Conservation (phyloP, 1,140 invertebrate species). For the Polyergus mexicanus region DNA sequence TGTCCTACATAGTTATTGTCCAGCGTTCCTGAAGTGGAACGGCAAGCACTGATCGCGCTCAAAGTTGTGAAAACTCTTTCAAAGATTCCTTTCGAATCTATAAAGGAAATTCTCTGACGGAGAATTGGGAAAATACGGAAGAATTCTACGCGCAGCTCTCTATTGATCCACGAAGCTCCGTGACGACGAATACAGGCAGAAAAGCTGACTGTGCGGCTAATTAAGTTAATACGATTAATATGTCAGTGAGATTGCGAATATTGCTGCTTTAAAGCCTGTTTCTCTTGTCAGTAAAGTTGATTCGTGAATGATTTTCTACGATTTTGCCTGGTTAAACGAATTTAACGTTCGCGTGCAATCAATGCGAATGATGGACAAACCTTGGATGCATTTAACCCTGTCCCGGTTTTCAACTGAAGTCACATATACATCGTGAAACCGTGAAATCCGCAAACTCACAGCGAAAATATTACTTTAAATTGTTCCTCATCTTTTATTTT, state of each 20-base stretch:
- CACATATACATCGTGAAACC: not conserved
- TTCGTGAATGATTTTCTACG: conserved; percentile 23
- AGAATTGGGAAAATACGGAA: conserved; percentile 37
- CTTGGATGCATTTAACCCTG: conserved; percentile 57
- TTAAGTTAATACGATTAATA: conserved; percentile 75
- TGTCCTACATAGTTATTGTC: conserved; percentile 40
- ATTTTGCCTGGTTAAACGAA: conserved; percentile 3
- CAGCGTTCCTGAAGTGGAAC: conserved; percentile 16
- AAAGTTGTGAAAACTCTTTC: conserved; percentile 48
- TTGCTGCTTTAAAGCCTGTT: not conserved
- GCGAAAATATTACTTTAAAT: conserved; percentile 13
- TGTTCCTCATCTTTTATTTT: not conserved
- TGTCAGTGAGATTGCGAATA: conserved; percentile 56
- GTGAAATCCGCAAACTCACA: too few relatives aligned
- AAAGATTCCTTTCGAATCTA: conserved; percentile 41
- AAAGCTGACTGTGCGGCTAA: conserved; percentile 53
- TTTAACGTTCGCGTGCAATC: conserved; percentile 44
- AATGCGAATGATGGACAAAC: conserved; percentile 33
- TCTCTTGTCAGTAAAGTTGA: conserved; percentile 3
- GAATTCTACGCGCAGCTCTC: conserved; percentile 39
- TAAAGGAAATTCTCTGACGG: conserved; percentile 12
- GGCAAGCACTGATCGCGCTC: conserved; percentile 36
- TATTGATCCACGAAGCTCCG: conserved; percentile 42
- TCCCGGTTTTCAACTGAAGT: conserved; percentile 28
- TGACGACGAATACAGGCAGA: conserved; percentile 33